Percentiles rank a stretch among this genome's conserved stretches.
Evolutionary conservation across 2,797 vertebrate genomes (phyloP).

Genomic region (Ctenopoma kingsleyae): DNA sequence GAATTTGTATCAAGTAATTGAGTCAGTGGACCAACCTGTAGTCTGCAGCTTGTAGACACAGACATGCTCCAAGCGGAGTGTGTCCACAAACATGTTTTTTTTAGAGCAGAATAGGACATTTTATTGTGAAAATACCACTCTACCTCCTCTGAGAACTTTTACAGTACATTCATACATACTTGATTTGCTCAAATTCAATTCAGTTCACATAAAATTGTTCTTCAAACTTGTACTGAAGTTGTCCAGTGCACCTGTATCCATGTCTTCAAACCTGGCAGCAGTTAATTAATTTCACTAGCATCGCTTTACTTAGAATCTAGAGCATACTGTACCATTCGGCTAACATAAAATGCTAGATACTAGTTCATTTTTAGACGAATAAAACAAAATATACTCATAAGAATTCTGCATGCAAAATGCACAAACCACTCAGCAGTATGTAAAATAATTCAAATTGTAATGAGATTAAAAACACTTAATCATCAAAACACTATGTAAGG

Average conservation of each 20-base stretch:
- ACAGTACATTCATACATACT: constrained; percentile 9
- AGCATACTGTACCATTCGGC: not conserved
- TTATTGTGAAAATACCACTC: constrained; percentile 1
- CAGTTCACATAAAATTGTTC: not conserved
- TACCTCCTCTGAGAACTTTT: constrained; percentile 8
- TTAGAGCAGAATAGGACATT: not conserved
- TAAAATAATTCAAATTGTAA: too few relatives aligned
- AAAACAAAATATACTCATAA: too few relatives aligned
- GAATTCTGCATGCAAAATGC: too few relatives aligned
- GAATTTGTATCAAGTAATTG: constrained; percentile 46
- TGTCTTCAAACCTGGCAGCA: too few relatives aligned
- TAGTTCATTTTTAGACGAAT: too few relatives aligned
- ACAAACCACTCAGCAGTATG: too few relatives aligned
- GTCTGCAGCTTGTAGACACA: constrained; percentile 28
- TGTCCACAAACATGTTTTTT: constrained; percentile 10
- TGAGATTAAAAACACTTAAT: too few relatives aligned
- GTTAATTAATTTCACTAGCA: not conserved
- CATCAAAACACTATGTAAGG: too few relatives aligned
- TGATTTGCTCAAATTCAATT: constrained; percentile 44
- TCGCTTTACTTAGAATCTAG: not conserved
- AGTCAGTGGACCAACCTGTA: constrained; percentile 43
- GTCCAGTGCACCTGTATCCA: too few relatives aligned
- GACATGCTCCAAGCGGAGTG: constrained; percentile 1
- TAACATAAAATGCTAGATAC: too few relatives aligned
- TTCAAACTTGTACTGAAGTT: not conserved